Evolutionary conservation across 64 coral and sea anemone genomes (phyloP), one percentile per base, ranked within the genome.

Genomic region (Dendrophyllia cribrosa): DNA sequence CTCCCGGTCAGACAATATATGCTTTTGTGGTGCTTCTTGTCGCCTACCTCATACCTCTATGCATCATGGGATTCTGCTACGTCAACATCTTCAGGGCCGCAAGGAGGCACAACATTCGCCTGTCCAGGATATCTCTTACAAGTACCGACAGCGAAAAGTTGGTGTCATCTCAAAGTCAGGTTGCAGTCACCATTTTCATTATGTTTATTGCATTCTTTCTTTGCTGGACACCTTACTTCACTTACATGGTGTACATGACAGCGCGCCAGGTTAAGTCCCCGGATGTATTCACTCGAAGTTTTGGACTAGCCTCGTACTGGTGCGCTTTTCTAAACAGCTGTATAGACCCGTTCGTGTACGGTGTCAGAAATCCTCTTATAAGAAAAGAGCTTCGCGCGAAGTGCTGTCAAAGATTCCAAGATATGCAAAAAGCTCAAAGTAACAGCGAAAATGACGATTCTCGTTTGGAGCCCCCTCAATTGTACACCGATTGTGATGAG

Each of bases 201-300:
- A 89, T 96, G 95, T 79, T 96, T 21, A 25, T 96, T 15, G 86
- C 84, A 6, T 96, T 92, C 21, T 70, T 93, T 15, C 0, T 96
- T 25, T 96, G 95, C 25, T 96, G 95, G 95, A 77, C 95, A 55
- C 95, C 95, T 76, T 96, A 89, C 58, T 96, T 96, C 49, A 47
- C 49, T 51, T 89, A 93, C 22, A 79, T 93, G 23, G 47, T 86
- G 1, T 92, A 89, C 58, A 15, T 96, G 83, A 89, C 90, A 3
- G 66, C 59, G 25, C 20, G 50, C 50, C 82, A 78, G 17, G 76
- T 72, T 14, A 45, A 66, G 17, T 72, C 51, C 82, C 49, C 26
- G 12, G 55, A 74, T 59, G 64, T 24, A 26, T 75, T 70, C 24
- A 67, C 79, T 48, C 69, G 46, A 21, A 79, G 84, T 20, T 53